Base-by-base conservation (phyloP, 2,888 invertebrate species). In the Leptinotarsa juncta region DNA sequence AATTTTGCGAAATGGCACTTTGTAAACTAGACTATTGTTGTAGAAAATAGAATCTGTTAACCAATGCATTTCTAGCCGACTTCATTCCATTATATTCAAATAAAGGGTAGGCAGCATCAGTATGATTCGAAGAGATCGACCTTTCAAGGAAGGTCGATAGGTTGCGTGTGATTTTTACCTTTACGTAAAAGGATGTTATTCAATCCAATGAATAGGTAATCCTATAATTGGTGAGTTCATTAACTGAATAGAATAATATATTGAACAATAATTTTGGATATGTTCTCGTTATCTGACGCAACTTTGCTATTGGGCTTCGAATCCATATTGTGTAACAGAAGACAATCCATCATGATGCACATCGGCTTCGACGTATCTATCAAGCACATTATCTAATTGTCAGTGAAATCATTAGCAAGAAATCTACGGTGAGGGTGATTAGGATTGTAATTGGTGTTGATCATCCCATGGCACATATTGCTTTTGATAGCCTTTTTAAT, bases 91-190 rank as follows among this genome's bases (percentile, higher is more conserved):
- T 60, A 60, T 60, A 60, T 60, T 60, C 23, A 60, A 60, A 60
- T 26, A 15, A 23, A 60, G 60, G 60, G 60, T 23, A 60, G 12
- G 60, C 60, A 20, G 26, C 60, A 23, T 60, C 16, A 71, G 48
- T 71, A 49, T 51, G 65, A 51, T 62, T 71, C 55, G 62, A 42
- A 32, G 10, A 68, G 32, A 42, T 49, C 68, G 62, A 62, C 72
- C 68, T 68, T 73, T 68, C 67, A 67, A 67, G 72, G 72, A 68
- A 67, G 67, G 67, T 67, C 26, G 67, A 23, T 67, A 67, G 51
- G 42, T 67, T 67, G 67, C 67, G 32, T 67, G 67, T 49, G 67
- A 67, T 49, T 67, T 49, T 48, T 51, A 48, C 15, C 67, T 67
- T 67, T 23, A 67, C 51, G 49, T 67, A 48, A 67, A 67, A 67